These are phyloP conservation scores for Etia nguti DNA, from an alignment of 2,113 vertebrate species.

Conservation along the genomic window DNA sequence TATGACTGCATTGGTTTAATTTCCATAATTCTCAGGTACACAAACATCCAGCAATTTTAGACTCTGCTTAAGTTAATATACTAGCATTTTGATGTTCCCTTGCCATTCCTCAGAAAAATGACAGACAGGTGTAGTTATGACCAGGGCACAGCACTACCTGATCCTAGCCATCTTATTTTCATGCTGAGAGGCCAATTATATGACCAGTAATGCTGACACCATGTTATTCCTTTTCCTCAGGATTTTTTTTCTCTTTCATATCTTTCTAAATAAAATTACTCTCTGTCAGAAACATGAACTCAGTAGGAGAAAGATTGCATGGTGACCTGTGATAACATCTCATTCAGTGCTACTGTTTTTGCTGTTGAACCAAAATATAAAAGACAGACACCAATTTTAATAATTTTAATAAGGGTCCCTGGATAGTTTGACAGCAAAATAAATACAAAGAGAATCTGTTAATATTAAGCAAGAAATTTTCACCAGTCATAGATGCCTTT, in stretches of 20 bases:
- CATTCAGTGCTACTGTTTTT: background rate
- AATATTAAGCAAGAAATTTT: background rate
- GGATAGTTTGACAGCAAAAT: background rate
- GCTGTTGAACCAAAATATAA: background rate
- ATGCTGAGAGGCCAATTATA: constrained; percentile 38
- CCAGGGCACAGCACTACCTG: background rate
- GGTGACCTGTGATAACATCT: background rate
- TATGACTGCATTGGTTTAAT: background rate
- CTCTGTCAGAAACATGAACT: background rate
- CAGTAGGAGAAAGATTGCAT: background rate
- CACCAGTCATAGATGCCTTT: background rate
- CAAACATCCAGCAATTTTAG: background rate
- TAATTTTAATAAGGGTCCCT: constrained; percentile 15
- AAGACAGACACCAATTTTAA: background rate
- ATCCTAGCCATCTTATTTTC: constrained; percentile 15
- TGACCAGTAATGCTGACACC: background rate
- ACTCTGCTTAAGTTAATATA: background rate
- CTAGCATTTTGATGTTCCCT: background rate
- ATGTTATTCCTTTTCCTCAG: background rate
- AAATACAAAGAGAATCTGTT: background rate
- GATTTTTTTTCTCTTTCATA: background rate
- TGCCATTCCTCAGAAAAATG: background rate
- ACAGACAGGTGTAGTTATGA: background rate
- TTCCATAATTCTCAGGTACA: background rate
- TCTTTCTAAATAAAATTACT: background rate